Evolutionary conservation across 1,140 invertebrate species (phyloP), one percentile per base, ranked within the genome.

Genomic region (Pseudomyrmex sp.): DNA sequence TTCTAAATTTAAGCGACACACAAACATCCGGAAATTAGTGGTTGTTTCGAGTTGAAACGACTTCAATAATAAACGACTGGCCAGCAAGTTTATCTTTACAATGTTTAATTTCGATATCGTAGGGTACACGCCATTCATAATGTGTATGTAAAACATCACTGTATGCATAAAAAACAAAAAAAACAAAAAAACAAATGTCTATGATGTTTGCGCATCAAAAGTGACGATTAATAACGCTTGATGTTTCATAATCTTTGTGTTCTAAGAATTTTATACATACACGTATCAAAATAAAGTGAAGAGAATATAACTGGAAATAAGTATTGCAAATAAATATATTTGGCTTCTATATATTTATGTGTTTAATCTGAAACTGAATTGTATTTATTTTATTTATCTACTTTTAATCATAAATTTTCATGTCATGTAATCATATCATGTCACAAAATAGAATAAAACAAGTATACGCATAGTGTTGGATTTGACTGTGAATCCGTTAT

Each of bases 41-140:
- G 76, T 26, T 72, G 84, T 82, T 85, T 73, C 82, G 26, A 61
- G 56, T 79, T 52, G 15, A 62, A 44, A 70, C 58, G 44, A 48
- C 13, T 84, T 83, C 74, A 84, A 89, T 88, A 90, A 91, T 89
- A 90, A 90, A 89, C 84, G 76, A 48, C 77, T 61, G 61, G 62
- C 15, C 58, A 68, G 52, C 44, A 26, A n/a, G 52, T 87, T 88
- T 88, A 87, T 70, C 82, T 73, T 75, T 46, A 68, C 63, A 23
- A 79, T 70, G 85, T 54, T 75, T 70, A 75, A 87, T 72, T 76
- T 54, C n/a, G 48, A 23, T 26, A 26, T 18, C 52, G 20, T 13
- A 18, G 20, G n/a, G 15, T 44, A 59, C 2, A 46, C 52, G 77
- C 46, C 46, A 59, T 56, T 72, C 23, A 46, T 74, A 66, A 52